Evolutionary conservation across 2,797 vertebrate genomes (phyloP).

Genomic region (Holocentrus rufus): DNA sequence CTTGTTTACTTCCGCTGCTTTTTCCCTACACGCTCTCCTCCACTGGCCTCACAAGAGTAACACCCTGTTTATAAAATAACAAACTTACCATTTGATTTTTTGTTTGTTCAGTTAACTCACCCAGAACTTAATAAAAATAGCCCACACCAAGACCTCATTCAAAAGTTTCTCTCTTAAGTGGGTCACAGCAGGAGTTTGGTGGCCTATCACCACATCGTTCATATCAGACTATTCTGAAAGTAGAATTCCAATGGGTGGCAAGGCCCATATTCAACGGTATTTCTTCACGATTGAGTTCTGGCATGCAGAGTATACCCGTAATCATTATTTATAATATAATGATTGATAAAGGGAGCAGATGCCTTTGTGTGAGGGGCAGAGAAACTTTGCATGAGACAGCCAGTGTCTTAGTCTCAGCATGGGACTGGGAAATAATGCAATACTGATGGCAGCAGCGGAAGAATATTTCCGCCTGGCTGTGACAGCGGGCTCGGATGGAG

Average conservation of each 20-base stretch:
- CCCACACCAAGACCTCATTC: neutral
- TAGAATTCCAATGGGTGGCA: neutral
- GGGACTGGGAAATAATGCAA: neutral
- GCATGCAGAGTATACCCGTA: neutral
- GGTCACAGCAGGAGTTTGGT: neutral
- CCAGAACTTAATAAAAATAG: neutral
- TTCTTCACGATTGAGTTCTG: neutral
- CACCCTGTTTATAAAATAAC: neutral
- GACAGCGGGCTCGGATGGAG: neutral
- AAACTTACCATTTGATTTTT: neutral
- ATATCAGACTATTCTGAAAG: neutral
- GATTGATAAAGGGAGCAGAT: constrained; percentile 3
- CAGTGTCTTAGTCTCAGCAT: no score
- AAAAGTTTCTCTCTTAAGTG: neutral
- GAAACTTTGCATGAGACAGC: constrained; percentile 11
- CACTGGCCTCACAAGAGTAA: neutral
- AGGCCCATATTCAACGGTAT: neutral
- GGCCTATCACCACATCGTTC: neutral
- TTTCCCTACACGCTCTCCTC: neutral
- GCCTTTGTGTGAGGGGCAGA: neutral
- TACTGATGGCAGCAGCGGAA: neutral
- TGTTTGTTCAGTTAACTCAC: neutral
- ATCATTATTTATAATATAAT: neutral
- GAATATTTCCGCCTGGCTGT: neutral
- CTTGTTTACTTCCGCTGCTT: neutral